Conservation (phyloP, 2,113 vertebrate genomes). For the Actenoides hombroni region DNA sequence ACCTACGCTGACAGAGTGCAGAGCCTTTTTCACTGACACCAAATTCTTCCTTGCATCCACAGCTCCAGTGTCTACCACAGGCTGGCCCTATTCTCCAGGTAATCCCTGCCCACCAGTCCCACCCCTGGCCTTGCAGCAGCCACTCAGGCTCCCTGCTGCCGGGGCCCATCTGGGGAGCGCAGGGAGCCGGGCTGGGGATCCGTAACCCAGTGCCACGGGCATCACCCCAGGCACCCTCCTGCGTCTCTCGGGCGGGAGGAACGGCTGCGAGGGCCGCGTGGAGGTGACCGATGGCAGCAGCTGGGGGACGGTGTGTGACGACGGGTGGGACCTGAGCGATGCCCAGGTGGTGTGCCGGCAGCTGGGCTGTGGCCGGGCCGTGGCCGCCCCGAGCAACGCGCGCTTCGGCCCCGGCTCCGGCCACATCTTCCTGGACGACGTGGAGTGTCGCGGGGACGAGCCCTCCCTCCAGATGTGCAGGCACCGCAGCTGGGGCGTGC, state of each 20-base stretch:
- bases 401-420: fast-evolving
- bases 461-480: neutral
- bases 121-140: neutral
- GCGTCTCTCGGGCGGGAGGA: neutral
- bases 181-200: neutral
- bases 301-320: neutral
- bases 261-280: neutral
- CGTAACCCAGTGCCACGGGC: fast-evolving
- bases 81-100: fast-evolving
- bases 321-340: neutral
- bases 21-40: neutral
- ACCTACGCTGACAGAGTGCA: fast-evolving
- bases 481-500: neutral
- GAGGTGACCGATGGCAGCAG: neutral
- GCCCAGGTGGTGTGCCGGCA: slow-evolving; percentile 86
- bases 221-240: neutral
- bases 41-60: fast-evolving
- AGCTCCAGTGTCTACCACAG: fast-evolving
- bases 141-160: neutral
- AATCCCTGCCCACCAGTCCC: neutral
- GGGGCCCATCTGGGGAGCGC: fast-evolving
- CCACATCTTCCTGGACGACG: neutral
- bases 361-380: slow-evolving; percentile 76
- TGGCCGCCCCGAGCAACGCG: fast-evolving
- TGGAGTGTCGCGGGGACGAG: neutral